Evolutionary conservation across 2,797 vertebrate genomes (phyloP), one percentile per base, ranked within the genome.

Genomic region (Bradypus variegatus): DNA sequence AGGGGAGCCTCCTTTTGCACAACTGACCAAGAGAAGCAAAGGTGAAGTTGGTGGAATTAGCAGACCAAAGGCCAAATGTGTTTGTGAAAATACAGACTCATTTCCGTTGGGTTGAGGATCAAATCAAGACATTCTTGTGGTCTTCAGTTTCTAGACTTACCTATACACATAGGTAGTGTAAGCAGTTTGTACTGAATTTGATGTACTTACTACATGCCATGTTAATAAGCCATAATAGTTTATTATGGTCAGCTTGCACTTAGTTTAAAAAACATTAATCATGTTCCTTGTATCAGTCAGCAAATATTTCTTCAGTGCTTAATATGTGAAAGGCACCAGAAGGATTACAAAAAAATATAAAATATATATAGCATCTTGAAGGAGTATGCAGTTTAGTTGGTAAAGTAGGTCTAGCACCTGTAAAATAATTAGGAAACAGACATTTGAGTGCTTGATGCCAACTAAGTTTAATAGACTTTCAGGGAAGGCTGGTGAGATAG

Each of bases 131-230:
- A 89, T 88, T 73, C 75, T 50, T 55, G 60, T 50, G 75, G 67
- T 67, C 78, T 81, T 87, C 6, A 31, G 81, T 91, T 93, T 93
- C 73, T 58, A 80, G 45, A 16, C 53, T 94, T 86, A 77, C 77
- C 31, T 14, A 58, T 9, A 58, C 13, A 15, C 25, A 7, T 36
- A 25, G n/a, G 18, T 80, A 14, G 21, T 27, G 0, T 88, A 79
- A 87, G 55, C 70, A 53, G 33, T 4, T 50, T 69, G 60, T 78
- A 60, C 36, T 58, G 64, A 86, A 90, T 90, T 79, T 81, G n/a
- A 69, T 82, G n/a, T 75, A 36, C 50, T 94, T 88, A 53, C 5
- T 45, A 48, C 25, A 33, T 90, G 29, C n/a, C 14, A 11, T 76
- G 72, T 91, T 88, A 91, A 69, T 82, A 80, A 69, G 13, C 18